Percentiles rank a stretch among this genome's conserved stretches.
These are phyloP conservation scores for Chrosomus eos DNA, from an alignment of 2,797 vertebrate genomes.

Conservation along the genomic window DNA sequence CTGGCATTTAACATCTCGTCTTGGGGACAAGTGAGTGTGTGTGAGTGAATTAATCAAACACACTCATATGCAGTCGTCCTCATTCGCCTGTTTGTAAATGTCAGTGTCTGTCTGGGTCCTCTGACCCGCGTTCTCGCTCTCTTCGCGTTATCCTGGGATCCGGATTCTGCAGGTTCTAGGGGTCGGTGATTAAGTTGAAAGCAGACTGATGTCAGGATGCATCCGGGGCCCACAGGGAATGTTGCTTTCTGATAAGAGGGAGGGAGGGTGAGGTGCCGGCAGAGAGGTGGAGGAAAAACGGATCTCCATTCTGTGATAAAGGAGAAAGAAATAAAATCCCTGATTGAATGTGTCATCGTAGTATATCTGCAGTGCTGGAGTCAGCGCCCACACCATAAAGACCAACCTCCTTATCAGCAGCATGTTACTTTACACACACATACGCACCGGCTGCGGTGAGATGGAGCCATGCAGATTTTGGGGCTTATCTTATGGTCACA, in stretches of 20 bases:
- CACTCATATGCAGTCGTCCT: not conserved
- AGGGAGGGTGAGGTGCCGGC: constrained; percentile 59
- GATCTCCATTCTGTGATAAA: constrained; percentile 42
- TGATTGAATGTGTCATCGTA: constrained; percentile 66
- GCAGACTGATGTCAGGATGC: constrained; percentile 42
- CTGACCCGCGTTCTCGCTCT: not conserved
- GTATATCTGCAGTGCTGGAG: constrained; percentile 62
- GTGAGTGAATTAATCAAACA: constrained; percentile 24
- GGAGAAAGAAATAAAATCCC: constrained; percentile 47
- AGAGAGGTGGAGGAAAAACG: constrained; percentile 26
- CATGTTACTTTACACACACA: constrained; percentile 57
- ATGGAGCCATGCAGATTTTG: constrained; percentile 42
- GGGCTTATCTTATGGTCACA: constrained; percentile 30
- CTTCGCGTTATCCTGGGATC: not conserved
- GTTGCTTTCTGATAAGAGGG: constrained; percentile 50
- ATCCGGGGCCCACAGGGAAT: constrained; percentile 41
- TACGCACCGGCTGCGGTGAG: not conserved
- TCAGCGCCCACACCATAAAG: constrained; percentile 44
- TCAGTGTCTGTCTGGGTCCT: constrained; percentile 27
- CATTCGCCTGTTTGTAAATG: constrained; percentile 22
- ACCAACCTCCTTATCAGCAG: constrained; percentile 49
- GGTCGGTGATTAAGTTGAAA: constrained; percentile 47
- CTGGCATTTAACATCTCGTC: not conserved
- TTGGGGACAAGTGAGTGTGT: not conserved
- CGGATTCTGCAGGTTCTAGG: constrained; percentile 20